A percentile compares a stretch with the other conserved stretches of the same genome.
Conservation (phyloP, 2,113 vertebrate species). For the Turnix velox region DNA sequence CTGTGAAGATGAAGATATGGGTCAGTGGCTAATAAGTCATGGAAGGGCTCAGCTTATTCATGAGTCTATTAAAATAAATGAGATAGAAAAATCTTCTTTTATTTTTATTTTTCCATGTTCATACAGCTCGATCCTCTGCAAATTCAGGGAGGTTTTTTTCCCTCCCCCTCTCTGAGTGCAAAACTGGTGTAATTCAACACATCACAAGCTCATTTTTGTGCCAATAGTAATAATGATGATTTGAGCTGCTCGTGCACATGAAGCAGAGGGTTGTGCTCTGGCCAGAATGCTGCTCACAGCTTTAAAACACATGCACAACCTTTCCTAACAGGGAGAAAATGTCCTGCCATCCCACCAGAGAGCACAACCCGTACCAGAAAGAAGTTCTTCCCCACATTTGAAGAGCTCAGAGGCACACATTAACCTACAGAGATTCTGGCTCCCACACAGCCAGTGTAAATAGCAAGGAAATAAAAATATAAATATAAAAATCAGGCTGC, state of each 20-base stretch:
- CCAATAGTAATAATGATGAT: neutral
- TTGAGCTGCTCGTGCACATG: neutral
- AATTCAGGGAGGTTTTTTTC: neutral
- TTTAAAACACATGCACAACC: slow-evolving; percentile 48
- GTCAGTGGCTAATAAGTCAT: neutral
- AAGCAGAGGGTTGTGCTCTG: neutral
- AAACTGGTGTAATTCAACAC: neutral
- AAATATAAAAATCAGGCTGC: neutral
- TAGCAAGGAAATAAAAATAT: neutral
- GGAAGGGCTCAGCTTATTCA: neutral
- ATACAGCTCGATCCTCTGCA: no score
- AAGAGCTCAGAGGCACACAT: neutral
- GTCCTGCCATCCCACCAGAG: neutral
- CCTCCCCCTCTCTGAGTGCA: neutral
- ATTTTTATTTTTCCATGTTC: no score
- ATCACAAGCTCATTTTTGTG: neutral
- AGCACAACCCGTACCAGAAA: slow-evolving; percentile 13
- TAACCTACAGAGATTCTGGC: neutral
- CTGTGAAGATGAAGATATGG: neutral
- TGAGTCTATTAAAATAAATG: slow-evolving; percentile 4
- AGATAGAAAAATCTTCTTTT: no score
- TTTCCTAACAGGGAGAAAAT: slow-evolving; percentile 30
- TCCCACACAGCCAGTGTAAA: neutral
- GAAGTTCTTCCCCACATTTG: neutral
- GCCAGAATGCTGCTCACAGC: slow-evolving; percentile 33